phyloP scores from a whole-genome alignment of 1,140 invertebrate genomes.

The Diorhabda elongata region DNA sequence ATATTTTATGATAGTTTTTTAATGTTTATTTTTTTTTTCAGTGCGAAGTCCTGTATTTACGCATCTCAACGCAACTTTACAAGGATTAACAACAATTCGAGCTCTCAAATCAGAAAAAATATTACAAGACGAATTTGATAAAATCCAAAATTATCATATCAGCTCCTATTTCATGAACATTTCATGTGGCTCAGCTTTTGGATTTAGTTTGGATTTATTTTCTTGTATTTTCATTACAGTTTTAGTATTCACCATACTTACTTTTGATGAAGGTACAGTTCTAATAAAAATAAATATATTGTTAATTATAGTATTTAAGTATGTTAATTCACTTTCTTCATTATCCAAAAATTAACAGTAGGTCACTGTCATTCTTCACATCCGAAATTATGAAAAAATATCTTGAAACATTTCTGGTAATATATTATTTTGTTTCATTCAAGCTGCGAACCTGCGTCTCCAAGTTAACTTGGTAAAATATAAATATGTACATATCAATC shows the following conservation, averaged over 20 bases:
- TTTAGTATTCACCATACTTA: conserved; percentile 37
- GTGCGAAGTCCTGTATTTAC: conserved; percentile 78
- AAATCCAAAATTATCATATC: conserved; percentile 58
- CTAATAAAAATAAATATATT: neutral
- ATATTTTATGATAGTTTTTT: too few species aligned
- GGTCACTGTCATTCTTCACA: neutral
- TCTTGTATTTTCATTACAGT: conserved; percentile 27
- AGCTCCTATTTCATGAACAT: conserved; percentile 62
- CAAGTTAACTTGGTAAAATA: too few species aligned
- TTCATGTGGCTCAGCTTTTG: conserved; percentile 26
- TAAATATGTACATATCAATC: too few species aligned
- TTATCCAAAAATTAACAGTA: neutral
- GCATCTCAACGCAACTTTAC: conserved; percentile 68
- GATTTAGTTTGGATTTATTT: conserved; percentile 27
- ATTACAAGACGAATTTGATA: conserved; percentile 69
- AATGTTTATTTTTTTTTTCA: conserved; percentile 40
- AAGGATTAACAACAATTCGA: conserved; percentile 76
- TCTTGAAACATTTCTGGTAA: neutral
- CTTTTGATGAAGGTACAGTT: conserved; percentile 25
- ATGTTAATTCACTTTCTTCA: neutral
- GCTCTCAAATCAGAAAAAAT: conserved; percentile 64
- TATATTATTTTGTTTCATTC: neutral
- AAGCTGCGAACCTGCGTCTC: too few species aligned
- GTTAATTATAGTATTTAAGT: neutral
- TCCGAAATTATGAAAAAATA: neutral